A percentile compares a stretch with the other conserved stretches of the same genome.
These are phyloP conservation scores for Heliconius congener DNA, from an alignment of 1,140 invertebrate species.

Conservation along the genomic window DNA sequence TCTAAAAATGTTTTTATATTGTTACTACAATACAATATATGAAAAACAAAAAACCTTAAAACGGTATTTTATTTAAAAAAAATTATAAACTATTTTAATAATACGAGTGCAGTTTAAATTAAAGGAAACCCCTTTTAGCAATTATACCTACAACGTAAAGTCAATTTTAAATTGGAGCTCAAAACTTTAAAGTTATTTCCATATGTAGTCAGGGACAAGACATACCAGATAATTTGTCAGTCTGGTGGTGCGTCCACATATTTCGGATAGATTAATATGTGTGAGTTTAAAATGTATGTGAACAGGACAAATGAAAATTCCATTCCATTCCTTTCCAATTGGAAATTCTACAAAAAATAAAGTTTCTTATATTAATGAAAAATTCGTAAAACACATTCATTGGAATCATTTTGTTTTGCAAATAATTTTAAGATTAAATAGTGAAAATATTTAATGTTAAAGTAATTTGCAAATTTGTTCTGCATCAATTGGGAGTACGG, in stretches of 20 bases:
- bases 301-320: too few relatives aligned
- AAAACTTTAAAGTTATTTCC: slow-evolving; percentile 24
- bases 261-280: slow-evolving; percentile 34
- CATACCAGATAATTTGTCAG: slow-evolving; percentile 49
- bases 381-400: neutral
- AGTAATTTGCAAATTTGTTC: too few relatives aligned
- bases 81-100: neutral
- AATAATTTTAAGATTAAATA: neutral
- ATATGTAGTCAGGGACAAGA: slow-evolving; percentile 29
- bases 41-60: too few relatives aligned
- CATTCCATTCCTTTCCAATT: neutral
- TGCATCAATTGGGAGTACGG: too few relatives aligned
- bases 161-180: neutral
- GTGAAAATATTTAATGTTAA: neutral
- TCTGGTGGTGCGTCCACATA: slow-evolving; percentile 37
- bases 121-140: neutral
- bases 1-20: too few relatives aligned
- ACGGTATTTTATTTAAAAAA: too few relatives aligned
- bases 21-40: too few relatives aligned
- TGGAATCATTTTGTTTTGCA: neutral
- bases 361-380: neutral
- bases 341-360: neutral
- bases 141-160: neutral
- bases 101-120: neutral
- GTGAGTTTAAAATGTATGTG: neutral